Percentiles rank a stretch among this genome's conserved stretches.
These are phyloP conservation scores for Chrysolina oricalcia DNA, from an alignment of 2,888 invertebrate genomes.

Conservation along the genomic window DNA sequence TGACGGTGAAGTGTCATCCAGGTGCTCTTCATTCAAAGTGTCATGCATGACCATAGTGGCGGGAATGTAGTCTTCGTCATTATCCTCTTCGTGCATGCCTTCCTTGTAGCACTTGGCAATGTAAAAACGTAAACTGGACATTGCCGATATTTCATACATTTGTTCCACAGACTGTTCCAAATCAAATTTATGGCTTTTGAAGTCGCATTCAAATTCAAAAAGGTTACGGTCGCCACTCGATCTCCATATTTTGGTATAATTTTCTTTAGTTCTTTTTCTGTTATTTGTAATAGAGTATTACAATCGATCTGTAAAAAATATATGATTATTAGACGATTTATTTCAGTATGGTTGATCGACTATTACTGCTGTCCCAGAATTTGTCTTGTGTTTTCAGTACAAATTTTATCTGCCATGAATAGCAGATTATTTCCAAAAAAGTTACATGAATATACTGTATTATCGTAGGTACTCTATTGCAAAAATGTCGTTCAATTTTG, in stretches of 20 bases:
- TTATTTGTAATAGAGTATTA: not conserved
- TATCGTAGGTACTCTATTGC: too few species aligned
- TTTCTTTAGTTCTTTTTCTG: not conserved
- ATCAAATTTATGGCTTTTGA: not conserved
- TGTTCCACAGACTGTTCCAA: not conserved
- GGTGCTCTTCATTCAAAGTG: not conserved
- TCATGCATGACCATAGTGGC: not conserved
- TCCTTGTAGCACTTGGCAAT: not conserved
- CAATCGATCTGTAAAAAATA: not conserved
- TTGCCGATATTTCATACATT: not conserved
- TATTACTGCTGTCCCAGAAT: too few species aligned
- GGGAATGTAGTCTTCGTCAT: not conserved
- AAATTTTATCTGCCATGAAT: too few species aligned
- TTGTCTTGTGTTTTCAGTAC: too few species aligned
- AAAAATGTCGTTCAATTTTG: too few species aligned
- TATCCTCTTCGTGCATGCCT: not conserved
- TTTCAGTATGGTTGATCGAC: too few species aligned
- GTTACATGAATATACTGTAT: too few species aligned
- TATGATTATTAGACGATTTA: not conserved
- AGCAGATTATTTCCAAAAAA: too few species aligned
- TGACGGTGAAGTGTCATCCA: too few species aligned
- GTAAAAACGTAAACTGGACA: not conserved
- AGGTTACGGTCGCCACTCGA: not conserved
- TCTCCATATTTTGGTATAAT: not conserved
- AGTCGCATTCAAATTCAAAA: not conserved